Conservation (phyloP, 2,797 vertebrate genomes). For the Rhodeus uyekii region DNA sequence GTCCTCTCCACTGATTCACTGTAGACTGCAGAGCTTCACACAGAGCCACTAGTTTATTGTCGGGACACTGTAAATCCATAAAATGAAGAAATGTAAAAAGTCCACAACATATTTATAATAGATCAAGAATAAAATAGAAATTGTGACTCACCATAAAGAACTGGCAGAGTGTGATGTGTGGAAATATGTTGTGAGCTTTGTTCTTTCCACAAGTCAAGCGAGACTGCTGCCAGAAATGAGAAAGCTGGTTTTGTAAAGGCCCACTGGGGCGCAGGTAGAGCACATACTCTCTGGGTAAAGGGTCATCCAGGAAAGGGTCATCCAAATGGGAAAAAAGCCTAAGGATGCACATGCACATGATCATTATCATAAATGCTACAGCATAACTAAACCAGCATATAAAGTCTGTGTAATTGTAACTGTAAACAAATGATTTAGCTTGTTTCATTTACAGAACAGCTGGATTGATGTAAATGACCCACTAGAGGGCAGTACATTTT, state of each 20-base stretch:
- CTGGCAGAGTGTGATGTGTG: constrained; percentile 98
- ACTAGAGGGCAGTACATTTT: constrained; percentile 64
- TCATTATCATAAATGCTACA: background rate
- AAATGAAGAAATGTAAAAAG: background rate
- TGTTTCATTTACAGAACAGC: background rate
- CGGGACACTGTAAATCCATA: constrained; percentile 83
- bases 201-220: constrained; percentile 95
- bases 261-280: constrained; percentile 95
- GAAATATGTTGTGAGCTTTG: constrained; percentile 99
- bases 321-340: constrained; percentile 98
- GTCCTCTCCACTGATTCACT: constrained; percentile 88
- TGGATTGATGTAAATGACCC: constrained; percentile 32
- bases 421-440: background rate
- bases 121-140: background rate
- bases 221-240: constrained; percentile 95
- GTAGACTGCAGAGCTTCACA: constrained; percentile 87
- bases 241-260: constrained; percentile 92
- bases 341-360: constrained; percentile 23
- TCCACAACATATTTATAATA: background rate
- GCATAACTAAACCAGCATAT: background rate
- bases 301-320: constrained; percentile 94
- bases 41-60: constrained; percentile 90
- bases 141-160: constrained; percentile 91
- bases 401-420: background rate
- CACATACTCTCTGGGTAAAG: constrained; percentile 93